Base-by-base conservation (phyloP, 2,888 invertebrate genomes). In the Epistrophe grossulariae region DNA sequence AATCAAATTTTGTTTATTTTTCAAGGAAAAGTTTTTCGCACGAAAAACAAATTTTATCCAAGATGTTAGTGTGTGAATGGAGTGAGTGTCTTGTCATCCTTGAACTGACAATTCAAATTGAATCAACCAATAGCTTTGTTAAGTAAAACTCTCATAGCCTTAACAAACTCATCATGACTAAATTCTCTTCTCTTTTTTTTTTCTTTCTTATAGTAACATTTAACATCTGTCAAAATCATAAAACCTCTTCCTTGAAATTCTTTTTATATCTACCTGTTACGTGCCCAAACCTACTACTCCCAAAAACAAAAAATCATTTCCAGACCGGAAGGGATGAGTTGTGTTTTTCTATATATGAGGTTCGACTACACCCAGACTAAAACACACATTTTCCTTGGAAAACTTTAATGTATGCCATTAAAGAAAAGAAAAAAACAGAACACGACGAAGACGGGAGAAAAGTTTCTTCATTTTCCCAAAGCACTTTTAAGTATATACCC, bases 391-490 rank as follows among this genome's bases (percentile, higher is more conserved):
- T 66, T 48, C 31, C 31, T 35, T 48, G n/a, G 17, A 66, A 66
- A 50, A 35, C 35, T 35, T 43, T 35, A 50, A 50, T 68, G 9
- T 50, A 35, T 57, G 9, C 45, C 45, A 19, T 48, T 50, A 13
- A 24, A 68, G 7, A 55, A 40, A 52, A 8, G n/a, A 40, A 31
- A 15, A 6, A 10, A 55, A 6, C 15, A 48, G 2, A 55, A 35
- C 17, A 66, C 17, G 35, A 60, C 55, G 55, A 15, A 9, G 10
- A 43, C 13, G 24, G 15, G 68, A 17, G 55, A 60, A 70, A 50
- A 78, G 50, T 60, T 70, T 68, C 24, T 66, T 70, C 70, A 59
- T 62, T 72, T 79, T 45, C 35, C 62, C 52, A 17, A 45, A 71
- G 17, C 57, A 78, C 70, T 60, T 70, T 43, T 15, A 24, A 5